Conservation (phyloP, 2,888 invertebrate genomes). For the Gymnoscelis rufifasciata region DNA sequence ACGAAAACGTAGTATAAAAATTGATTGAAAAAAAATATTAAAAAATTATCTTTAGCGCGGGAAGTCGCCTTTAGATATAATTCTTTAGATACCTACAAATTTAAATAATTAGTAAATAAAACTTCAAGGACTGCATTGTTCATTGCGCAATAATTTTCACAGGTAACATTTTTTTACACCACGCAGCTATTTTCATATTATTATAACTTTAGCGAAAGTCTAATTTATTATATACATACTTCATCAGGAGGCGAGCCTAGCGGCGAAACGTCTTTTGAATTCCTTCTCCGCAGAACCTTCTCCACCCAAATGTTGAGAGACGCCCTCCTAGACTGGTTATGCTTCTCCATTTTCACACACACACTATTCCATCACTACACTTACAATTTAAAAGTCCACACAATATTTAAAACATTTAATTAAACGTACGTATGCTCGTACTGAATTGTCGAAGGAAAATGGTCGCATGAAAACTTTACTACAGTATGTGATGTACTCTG, state of each 20-base stretch:
- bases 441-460: constrained; percentile 68
- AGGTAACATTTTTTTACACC: no score
- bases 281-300: constrained; percentile 47
- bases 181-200: no score
- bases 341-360: constrained; percentile 21
- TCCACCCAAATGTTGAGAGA: constrained; percentile 53
- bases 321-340: constrained; percentile 40
- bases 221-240: constrained; percentile 28
- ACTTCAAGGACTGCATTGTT: no score
- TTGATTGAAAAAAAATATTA: no score
- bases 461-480: constrained; percentile 55
- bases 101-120: no score
- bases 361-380: constrained; percentile 17
- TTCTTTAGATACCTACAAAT: no score
- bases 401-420: constrained; percentile 29
- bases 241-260: constrained; percentile 46
- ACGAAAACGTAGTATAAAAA: no score
- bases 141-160: no score
- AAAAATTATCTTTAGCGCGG: no score
- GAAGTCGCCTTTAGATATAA: no score
- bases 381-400: neutral
- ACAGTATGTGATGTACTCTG: constrained; percentile 36
- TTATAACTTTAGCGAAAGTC: no score
- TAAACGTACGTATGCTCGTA: constrained; percentile 55
- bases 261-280: constrained; percentile 32